Evolutionary conservation across 2,797 vertebrate genomes (phyloP).

Genomic region (Novumbra hubbsi): DNA sequence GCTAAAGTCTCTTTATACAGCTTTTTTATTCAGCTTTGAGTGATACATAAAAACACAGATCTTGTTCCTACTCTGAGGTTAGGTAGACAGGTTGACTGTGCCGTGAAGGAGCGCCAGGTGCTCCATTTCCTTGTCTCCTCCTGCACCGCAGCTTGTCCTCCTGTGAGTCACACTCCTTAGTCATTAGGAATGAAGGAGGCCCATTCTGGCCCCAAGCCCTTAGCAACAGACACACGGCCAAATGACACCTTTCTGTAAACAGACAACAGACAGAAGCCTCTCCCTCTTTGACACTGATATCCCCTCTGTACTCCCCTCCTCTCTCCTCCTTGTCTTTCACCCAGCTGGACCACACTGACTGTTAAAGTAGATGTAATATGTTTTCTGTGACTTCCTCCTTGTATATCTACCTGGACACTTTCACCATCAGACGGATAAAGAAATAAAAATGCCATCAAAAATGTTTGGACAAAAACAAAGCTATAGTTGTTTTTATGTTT

Average conservation of each 20-base stretch:
- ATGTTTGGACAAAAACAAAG: no score
- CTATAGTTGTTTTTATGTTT: no score
- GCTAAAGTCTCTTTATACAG: conserved; percentile 55
- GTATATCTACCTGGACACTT: no score
- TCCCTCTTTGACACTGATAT: conserved; percentile 53
- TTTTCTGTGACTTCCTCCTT: neutral
- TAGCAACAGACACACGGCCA: conserved; percentile 68
- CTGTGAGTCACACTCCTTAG: conserved; percentile 65
- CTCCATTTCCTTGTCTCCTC: conserved; percentile 16
- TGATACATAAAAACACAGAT: conserved; percentile 37
- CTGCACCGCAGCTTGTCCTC: conserved; percentile 57
- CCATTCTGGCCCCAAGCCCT: conserved; percentile 55
- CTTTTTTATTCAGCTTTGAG: conserved; percentile 40
- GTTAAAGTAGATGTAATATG: no score
- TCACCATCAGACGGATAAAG: no score
- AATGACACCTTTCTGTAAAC: conserved; percentile 75
- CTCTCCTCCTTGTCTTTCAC: conserved; percentile 12
- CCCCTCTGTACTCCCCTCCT: conserved; percentile 46
- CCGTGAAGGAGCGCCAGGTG: conserved; percentile 58
- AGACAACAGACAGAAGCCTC: conserved; percentile 58
- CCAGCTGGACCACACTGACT: neutral
- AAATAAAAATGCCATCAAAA: no score
- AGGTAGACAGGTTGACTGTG: conserved; percentile 23
- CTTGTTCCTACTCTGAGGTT: conserved; percentile 20
- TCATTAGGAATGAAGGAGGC: conserved; percentile 68